phyloP scores from a whole-genome alignment of 1,140 invertebrate genomes.

The Eumeta japonica region DNA sequence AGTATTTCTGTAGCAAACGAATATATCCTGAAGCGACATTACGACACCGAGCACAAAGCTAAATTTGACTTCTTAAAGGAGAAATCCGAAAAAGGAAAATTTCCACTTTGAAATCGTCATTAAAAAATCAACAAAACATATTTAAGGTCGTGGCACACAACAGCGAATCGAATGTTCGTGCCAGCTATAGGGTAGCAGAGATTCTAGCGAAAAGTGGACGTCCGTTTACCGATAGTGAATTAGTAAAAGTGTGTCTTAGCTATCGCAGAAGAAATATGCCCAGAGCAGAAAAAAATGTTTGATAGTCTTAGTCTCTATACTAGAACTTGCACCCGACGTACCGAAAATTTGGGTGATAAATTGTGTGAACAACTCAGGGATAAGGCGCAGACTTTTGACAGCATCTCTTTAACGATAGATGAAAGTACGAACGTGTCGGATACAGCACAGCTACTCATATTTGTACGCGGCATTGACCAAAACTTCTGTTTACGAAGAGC shows the following conservation, averaged over 20 bases:
- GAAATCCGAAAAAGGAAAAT: constrained; percentile 20
- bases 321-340: constrained; percentile 15
- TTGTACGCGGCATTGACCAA: constrained; percentile 21
- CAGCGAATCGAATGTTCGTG: constrained; percentile 20
- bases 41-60: constrained; percentile 19
- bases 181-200: constrained; percentile 20
- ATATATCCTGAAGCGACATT: constrained; percentile 27
- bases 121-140: constrained; percentile 20
- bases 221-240: constrained; percentile 30
- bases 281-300: constrained; percentile 17
- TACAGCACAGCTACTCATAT: constrained; percentile 22
- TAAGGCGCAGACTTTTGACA: constrained; percentile 13
- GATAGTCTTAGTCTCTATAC: constrained; percentile 18
- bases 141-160: constrained; percentile 18
- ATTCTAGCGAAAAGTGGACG: constrained; percentile 25
- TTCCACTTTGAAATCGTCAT: constrained; percentile 17
- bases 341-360: constrained; percentile 21
- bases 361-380: constrained; percentile 15
- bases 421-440: constrained; percentile 17
- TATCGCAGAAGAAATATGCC: constrained; percentile 26
- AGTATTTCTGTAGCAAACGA: constrained; percentile 24
- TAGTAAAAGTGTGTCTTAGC: too few relatives aligned
- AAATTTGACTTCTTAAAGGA: constrained; percentile 18
- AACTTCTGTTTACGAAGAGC: constrained; percentile 2
- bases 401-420: constrained; percentile 16